Conservation (phyloP, 2,113 vertebrate species). For the Gallinago undulata region DNA sequence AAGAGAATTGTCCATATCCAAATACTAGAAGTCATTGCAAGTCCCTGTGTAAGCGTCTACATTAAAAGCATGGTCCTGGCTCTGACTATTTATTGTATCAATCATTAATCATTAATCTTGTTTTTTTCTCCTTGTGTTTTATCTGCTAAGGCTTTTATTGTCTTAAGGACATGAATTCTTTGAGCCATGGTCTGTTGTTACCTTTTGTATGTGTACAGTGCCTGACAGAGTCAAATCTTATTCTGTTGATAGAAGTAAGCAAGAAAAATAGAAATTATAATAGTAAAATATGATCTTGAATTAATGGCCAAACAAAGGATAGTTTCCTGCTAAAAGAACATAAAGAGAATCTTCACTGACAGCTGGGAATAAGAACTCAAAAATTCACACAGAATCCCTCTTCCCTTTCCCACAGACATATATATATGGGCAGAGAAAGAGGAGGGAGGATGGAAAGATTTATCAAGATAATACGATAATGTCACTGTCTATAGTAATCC, state of each 20-base stretch:
- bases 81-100: slow-evolving; percentile 6
- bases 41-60: neutral
- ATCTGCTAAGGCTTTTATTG: neutral
- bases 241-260: neutral
- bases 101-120: slow-evolving; percentile 42
- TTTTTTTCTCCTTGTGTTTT: neutral
- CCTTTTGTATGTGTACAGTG: neutral
- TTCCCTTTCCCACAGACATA: neutral
- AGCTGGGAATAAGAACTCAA: neutral
- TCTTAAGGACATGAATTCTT: neutral
- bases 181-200: neutral
- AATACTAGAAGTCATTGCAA: slow-evolving; percentile 15
- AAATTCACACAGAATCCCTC: neutral
- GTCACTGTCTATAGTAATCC: neutral
- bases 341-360: neutral
- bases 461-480: neutral
- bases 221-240: neutral
- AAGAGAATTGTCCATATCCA: slow-evolving; percentile 1
- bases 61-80: neutral
- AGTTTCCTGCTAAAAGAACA: neutral
- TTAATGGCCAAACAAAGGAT: neutral
- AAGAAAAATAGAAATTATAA: neutral
- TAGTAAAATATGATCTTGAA: neutral
- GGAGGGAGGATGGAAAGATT: neutral
- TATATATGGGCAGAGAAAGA: neutral